Evolutionary conservation across 2,888 invertebrate species (phyloP).

Genomic region (Petrolisthes manimaculis): DNA sequence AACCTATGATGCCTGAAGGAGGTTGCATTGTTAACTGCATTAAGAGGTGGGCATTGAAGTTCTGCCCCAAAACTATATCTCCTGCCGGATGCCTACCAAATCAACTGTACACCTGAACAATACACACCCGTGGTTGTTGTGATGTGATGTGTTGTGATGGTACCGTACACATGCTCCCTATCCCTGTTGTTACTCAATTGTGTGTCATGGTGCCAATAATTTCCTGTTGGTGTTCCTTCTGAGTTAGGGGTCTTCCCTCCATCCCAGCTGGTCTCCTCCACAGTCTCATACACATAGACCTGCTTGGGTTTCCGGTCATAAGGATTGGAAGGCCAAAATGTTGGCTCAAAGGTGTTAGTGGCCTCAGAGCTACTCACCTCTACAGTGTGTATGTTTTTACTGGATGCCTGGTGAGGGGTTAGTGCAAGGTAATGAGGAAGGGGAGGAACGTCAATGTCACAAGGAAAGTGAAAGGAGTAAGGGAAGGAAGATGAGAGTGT

Average conservation of each 20-base stretch:
- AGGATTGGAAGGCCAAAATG: conserved; percentile 19
- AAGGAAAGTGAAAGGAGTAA: neutral
- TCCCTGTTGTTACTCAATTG: conserved; percentile 19
- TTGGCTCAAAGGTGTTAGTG: conserved; percentile 36
- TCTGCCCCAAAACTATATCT: too few species aligned
- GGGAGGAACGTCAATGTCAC: neutral
- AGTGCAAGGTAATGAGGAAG: neutral
- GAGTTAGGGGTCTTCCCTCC: neutral
- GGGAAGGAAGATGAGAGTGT: neutral
- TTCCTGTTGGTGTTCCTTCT: neutral
- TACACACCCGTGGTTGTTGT: neutral
- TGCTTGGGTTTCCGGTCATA: conserved; percentile 19
- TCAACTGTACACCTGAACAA: neutral
- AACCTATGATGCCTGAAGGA: too few species aligned
- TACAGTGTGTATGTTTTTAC: conserved; percentile 65
- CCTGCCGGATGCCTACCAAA: too few species aligned
- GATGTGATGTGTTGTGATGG: conserved; percentile 40
- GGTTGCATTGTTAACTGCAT: too few species aligned
- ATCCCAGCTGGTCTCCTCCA: conserved; percentile 4
- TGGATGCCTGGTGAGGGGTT: conserved; percentile 47
- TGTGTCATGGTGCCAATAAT: neutral
- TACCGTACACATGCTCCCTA: conserved; percentile 40
- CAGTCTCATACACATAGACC: conserved; percentile 44
- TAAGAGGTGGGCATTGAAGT: too few species aligned
- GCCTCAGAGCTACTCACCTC: conserved; percentile 58